Conservation (phyloP, 2,113 vertebrate genomes). For the Callospermophilus lateralis region DNA sequence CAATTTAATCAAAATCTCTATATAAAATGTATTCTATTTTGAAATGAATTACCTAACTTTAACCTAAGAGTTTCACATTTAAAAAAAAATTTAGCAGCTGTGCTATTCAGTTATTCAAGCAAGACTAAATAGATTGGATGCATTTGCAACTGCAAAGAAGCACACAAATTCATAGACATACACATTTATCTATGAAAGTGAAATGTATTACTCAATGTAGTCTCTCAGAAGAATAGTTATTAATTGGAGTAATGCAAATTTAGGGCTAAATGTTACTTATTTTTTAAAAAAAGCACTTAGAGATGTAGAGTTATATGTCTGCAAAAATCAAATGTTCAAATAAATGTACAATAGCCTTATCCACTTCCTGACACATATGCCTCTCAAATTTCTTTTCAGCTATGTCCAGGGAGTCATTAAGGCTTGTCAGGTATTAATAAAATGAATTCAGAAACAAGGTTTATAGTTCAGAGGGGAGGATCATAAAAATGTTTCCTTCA, state of each 20-base stretch:
- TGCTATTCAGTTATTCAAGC: not conserved
- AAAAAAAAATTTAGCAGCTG: not conserved
- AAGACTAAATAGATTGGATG: not conserved
- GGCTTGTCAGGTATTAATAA: not conserved
- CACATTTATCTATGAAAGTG: not conserved
- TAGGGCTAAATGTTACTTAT: not conserved
- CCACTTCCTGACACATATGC: not conserved
- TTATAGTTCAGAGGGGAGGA: not conserved
- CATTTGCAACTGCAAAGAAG: not conserved
- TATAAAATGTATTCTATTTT: conserved; percentile 4
- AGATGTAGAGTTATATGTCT: not conserved
- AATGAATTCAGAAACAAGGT: not conserved
- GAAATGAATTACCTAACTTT: not conserved
- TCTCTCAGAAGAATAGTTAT: conserved; percentile 10
- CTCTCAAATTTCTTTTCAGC: not conserved
- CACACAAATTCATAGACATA: not conserved
- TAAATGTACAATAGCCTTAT: not conserved
- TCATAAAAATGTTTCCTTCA: not conserved
- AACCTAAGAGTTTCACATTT: not conserved
- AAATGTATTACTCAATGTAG: not conserved
- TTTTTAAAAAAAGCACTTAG: not conserved
- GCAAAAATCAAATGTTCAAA: not conserved
- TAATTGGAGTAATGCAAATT: not conserved
- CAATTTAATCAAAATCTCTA: not conserved
- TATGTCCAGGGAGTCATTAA: not conserved